Evolutionary conservation across 1,140 invertebrate species (phyloP).

Genomic region (Drosophila sulfurigaster): DNA sequence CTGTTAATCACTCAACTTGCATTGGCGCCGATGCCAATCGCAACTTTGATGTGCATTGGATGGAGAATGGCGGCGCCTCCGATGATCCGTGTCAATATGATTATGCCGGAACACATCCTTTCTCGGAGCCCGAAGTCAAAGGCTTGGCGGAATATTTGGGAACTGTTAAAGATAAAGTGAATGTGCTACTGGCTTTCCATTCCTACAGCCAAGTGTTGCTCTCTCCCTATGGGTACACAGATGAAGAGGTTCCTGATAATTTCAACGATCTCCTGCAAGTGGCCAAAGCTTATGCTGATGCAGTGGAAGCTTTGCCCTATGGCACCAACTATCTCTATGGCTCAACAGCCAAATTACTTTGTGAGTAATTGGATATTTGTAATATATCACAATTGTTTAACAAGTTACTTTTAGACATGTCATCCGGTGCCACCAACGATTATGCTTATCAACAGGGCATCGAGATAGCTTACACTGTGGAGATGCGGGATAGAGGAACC

Average conservation of each 20-base stretch:
- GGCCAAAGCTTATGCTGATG: constrained; percentile 84
- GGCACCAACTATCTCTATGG: constrained; percentile 86
- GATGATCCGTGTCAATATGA: constrained; percentile 87
- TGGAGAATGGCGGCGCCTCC: constrained; percentile 82
- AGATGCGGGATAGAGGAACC: constrained; percentile 89
- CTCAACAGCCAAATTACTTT: constrained; percentile 86
- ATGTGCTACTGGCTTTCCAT: constrained; percentile 87
- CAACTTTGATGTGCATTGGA: constrained; percentile 90
- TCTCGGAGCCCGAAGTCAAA: constrained; percentile 91
- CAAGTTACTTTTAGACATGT: constrained; percentile 57
- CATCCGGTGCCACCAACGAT: constrained; percentile 88
- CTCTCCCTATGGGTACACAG: constrained; percentile 86
- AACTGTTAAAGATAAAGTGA: constrained; percentile 84
- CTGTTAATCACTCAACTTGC: constrained; percentile 81
- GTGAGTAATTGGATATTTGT: constrained; percentile 84
- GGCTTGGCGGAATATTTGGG: constrained; percentile 87
- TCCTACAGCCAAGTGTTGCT: constrained; percentile 86
- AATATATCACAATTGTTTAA: background rate
- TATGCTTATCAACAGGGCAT: constrained; percentile 88
- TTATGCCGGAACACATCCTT: constrained; percentile 90
- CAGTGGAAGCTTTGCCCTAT: constrained; percentile 85
- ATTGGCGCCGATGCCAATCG: constrained; percentile 89
- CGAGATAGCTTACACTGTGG: constrained; percentile 87
- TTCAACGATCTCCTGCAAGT: constrained; percentile 86
- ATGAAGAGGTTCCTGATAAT: constrained; percentile 84